These are phyloP conservation scores for Tiaroga cobitis DNA, from an alignment of 2,797 vertebrate genomes.

Conservation along the genomic window DNA sequence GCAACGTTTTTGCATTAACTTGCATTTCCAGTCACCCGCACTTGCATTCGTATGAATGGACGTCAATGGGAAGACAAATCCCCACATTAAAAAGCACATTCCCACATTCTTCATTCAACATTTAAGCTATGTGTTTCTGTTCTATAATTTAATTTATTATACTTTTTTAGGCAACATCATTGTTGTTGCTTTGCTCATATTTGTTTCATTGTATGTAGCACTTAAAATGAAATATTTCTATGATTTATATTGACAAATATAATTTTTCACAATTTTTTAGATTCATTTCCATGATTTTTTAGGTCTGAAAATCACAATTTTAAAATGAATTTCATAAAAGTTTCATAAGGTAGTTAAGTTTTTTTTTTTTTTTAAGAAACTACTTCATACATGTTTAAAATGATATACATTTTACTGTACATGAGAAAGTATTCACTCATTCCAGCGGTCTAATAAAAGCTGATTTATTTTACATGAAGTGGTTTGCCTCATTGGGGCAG, in stretches of 20 bases:
- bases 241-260: no score
- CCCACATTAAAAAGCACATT: not conserved
- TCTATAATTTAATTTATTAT: not conserved
- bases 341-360: not conserved
- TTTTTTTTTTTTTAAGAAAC: no score
- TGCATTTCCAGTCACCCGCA: no score
- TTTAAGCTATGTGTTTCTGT: not conserved
- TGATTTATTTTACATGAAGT: not conserved
- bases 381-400: not conserved
- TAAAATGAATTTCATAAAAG: no score
- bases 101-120: not conserved
- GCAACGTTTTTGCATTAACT: no score
- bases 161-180: not conserved
- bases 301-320: no score
- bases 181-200: not conserved
- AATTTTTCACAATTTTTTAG: no score
- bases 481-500: not conserved
- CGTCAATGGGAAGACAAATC: not conserved
- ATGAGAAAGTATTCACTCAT: not conserved
- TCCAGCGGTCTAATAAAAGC: not conserved
- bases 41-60: not conserved
- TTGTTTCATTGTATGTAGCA: not conserved
- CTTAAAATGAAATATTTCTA: not conserved
- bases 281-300: no score
- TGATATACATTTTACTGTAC: not conserved